phyloP scores from a whole-genome alignment of 1,140 invertebrate genomes.

The Orussus abietinus region DNA sequence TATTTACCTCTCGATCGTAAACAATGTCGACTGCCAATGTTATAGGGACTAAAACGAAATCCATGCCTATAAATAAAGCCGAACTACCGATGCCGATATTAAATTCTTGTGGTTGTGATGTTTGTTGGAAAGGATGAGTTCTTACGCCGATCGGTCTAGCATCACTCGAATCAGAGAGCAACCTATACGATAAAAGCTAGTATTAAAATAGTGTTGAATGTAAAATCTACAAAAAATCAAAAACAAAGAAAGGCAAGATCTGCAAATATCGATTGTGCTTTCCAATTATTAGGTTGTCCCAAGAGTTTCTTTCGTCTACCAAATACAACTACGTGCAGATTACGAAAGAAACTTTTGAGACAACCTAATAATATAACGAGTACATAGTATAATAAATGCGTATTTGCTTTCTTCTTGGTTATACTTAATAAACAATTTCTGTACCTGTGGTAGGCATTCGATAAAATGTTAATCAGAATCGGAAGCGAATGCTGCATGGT shows the following conservation, averaged over 20 bases:
- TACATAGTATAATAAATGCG: background rate
- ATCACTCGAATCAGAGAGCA: constrained; percentile 27
- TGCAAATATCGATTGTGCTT: too few relatives aligned
- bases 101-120: constrained; percentile 64
- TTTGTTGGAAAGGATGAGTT: constrained; percentile 68
- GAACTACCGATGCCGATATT: constrained; percentile 69
- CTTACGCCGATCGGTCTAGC: constrained; percentile 52
- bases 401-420: background rate
- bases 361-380: too few relatives aligned
- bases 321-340: too few relatives aligned
- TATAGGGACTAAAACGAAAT: constrained; percentile 71
- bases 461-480: constrained; percentile 70
- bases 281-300: too few relatives aligned
- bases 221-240: too few relatives aligned
- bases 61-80: constrained; percentile 72
- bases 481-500: constrained; percentile 76
- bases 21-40: constrained; percentile 78
- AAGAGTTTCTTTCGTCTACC: too few relatives aligned
- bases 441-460: constrained; percentile 68
- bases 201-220: too few relatives aligned
- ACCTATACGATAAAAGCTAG: too few relatives aligned
- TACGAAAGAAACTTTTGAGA: too few relatives aligned
- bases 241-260: too few relatives aligned
- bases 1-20: constrained; percentile 73
- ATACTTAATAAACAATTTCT: constrained; percentile 17